Evolutionary conservation across 2,113 vertebrate species (phyloP), one percentile per base, ranked within the genome.

Genomic region (Sinocyclocheilus anophthalmus): DNA sequence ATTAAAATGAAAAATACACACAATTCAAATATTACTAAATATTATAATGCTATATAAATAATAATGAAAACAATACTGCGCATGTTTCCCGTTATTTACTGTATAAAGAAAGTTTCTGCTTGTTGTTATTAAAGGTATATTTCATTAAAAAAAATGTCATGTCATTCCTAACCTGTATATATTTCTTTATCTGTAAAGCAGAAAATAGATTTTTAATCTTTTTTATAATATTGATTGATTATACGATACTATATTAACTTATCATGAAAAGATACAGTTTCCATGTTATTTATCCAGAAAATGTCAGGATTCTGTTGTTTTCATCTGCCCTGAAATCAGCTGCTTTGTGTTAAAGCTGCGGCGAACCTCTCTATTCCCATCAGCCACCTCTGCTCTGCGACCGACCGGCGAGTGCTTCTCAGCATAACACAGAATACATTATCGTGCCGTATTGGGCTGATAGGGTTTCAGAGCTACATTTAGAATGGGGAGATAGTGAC

Each of bases 401-500:
- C 50, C 81, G 57, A 83, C 50, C 67, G 57, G 65, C 67, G 12
- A 18, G 48, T 11, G 50, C 65, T 55, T 57, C 81, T 83, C 67
- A 55, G 26, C 63, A 80, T 59, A 30, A 59, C 65, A 20, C 65
- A 22, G 78, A 72, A 81, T 65, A 73, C 63, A 81, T 72, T 22
- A 82, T 76, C 18, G 13, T 37, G 20, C 50, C 16, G 57, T 72
- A 84, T 69, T 72, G 70, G 16, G 45, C 26, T 80, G 72, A 70
- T 76, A 63, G 33, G 26, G 78, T 42, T 85, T 86, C 78, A 82
- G 81, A 61, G 55, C 79, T 63, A 65, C 65, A 81, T 82, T 82
- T 86, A 88, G 90, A 89, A 90, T 86, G 69, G 84, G 42, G 86
- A 88, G 90, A 91, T 80, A 85, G 89, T 85, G 79, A 86, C 78